phyloP scores from a whole-genome alignment of 1,140 invertebrate species.

The Thaumatotibia leucotreta region DNA sequence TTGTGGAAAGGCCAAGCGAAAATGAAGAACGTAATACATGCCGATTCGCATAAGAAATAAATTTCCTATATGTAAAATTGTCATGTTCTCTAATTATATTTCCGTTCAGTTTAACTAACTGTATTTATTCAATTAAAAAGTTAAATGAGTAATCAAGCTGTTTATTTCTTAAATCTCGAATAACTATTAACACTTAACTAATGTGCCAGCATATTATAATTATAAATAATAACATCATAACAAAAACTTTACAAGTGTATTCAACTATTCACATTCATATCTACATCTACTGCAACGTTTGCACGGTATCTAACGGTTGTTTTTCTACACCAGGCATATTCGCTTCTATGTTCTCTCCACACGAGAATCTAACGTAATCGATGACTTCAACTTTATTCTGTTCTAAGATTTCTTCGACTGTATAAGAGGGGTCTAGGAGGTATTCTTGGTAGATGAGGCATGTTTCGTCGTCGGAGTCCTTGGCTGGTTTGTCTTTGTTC shows the following conservation, averaged over 20 bases:
- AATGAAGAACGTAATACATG: slow-evolving; percentile 40
- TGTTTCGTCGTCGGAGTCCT: slow-evolving; percentile 83
- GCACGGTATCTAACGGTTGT: slow-evolving; percentile 77
- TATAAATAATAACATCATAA: neutral
- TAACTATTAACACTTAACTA: slow-evolving; percentile 19
- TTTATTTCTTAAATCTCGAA: slow-evolving; percentile 44
- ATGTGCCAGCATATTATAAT: no score
- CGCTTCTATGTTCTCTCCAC: slow-evolving; percentile 80
- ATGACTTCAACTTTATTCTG: slow-evolving; percentile 82
- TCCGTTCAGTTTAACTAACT: slow-evolving; percentile 14
- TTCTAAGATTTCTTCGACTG: slow-evolving; percentile 84
- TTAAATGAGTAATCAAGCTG: slow-evolving; percentile 24
- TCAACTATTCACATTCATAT: slow-evolving; percentile 15
- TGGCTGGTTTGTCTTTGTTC: slow-evolving; percentile 78
- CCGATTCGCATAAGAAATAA: slow-evolving; percentile 33
- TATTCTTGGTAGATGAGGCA: slow-evolving; percentile 92
- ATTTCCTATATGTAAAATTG: neutral
- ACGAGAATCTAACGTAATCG: slow-evolving; percentile 92
- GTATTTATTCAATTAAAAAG: slow-evolving; percentile 23
- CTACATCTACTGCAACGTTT: slow-evolving; percentile 78
- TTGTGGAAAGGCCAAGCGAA: slow-evolving; percentile 78
- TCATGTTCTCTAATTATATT: slow-evolving; percentile 12
- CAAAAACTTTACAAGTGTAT: slow-evolving; percentile 6
- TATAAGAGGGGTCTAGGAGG: slow-evolving; percentile 85
- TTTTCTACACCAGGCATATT: slow-evolving; percentile 65